Percentiles rank a stretch among this genome's conserved stretches.
These are phyloP conservation scores for Hydraecia micacea DNA, from an alignment of 2,888 invertebrate genomes.

Conservation along the genomic window DNA sequence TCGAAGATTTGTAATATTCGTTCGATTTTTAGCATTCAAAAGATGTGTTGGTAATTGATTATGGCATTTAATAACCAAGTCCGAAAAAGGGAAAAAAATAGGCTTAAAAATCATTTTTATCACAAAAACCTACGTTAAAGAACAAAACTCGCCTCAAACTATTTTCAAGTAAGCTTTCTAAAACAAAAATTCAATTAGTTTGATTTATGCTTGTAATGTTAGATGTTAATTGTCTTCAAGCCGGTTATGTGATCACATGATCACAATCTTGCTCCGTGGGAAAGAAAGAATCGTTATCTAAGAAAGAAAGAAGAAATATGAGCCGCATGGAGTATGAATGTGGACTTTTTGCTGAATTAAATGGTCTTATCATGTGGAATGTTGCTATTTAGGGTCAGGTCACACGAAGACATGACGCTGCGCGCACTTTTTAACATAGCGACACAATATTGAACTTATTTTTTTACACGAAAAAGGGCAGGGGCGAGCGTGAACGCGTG, in stretches of 20 bases:
- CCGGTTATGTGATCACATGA: conserved; percentile 42
- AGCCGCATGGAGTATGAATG: conserved; percentile 16
- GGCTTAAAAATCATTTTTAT: too few relatives aligned
- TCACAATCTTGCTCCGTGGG: conserved; percentile 47
- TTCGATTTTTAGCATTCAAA: not conserved
- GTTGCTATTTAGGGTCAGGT: not conserved
- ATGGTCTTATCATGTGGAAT: not conserved
- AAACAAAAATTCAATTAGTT: conserved; percentile 36
- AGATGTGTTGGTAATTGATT: not conserved
- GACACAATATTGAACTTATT: not conserved
- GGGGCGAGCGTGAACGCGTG: not conserved
- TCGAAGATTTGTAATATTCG: not conserved
- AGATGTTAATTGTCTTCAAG: conserved; percentile 47
- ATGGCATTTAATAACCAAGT: too few relatives aligned
- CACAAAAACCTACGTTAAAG: too few relatives aligned
- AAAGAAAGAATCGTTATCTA: conserved; percentile 43
- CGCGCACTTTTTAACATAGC: not conserved
- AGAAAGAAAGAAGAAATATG: conserved; percentile 24
- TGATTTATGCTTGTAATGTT: conserved; percentile 47
- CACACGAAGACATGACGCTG: not conserved
- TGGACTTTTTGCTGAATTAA: conserved; percentile 7
- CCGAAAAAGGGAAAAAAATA: too few relatives aligned
- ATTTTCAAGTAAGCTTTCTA: conserved; percentile 39
- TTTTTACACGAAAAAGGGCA: not conserved
- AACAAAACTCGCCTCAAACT: too few relatives aligned